Evolutionary conservation across 1,140 invertebrate species (phyloP), one percentile per base, ranked within the genome.

Genomic region (Magallana ariakensis): DNA sequence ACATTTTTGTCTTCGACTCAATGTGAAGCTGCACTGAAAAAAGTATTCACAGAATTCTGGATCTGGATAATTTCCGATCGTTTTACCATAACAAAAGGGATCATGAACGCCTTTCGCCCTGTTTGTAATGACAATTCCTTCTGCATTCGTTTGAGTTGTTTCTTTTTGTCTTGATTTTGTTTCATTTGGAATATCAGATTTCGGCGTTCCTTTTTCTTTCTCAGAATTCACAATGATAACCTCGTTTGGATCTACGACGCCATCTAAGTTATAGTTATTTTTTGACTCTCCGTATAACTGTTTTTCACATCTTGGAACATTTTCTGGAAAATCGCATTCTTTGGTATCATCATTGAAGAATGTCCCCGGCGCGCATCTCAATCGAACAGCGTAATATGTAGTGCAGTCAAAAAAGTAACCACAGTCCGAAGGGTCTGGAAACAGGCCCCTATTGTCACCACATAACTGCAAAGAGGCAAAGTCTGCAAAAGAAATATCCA

Each of bases 311-410:
- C 53, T 19, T 15, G 80, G 80, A 53, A 82, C 80, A 82, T 82
- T 82, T 82, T 82, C 80, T 19, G 80, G 80, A 54, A 82, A 82
- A 19, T 82, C 80, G 19, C 80, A 82, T 22, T n/a, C 54, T 26
- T 54, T 82, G 11, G 80, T 55, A 15, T 54, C 13, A n/a, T 54
- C 80, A 55, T 82, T 54, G 15, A 82, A 82, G n/a, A 82, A 82
- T 8, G 80, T 82, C 10, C 80, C 80, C 16, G 80, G 80, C 11
- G 80, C 80, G 10, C 80, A 82, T 19, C 80, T 33, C 46, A 54
- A 46, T 7, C 80, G 80, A 19, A 82, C 80, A 8, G 53, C 55
- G 46, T 82, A 55, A 54, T 82, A 16, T 19, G n/a, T 56, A 4
- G 53, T 56, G 16, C 80, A 82, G 11, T 55, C 55, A 22, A 55